Conservation (phyloP, 2,888 invertebrate species). For the Andrena praecox region DNA sequence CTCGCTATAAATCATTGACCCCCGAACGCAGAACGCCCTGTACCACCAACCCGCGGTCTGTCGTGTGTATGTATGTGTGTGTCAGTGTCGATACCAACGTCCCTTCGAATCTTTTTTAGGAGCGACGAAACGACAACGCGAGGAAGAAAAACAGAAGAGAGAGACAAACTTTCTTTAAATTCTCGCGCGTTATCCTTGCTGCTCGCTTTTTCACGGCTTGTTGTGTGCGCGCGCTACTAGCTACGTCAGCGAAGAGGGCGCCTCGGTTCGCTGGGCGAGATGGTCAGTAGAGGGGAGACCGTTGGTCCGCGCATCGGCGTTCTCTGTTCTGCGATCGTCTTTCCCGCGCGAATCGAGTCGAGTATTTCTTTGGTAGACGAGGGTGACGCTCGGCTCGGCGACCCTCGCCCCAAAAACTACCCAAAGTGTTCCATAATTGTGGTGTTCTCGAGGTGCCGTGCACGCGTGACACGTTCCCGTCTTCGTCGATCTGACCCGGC, state of each 20-base stretch:
- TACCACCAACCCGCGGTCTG: slow-evolving; percentile 72
- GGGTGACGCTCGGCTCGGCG: slow-evolving; percentile 70
- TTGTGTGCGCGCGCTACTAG: slow-evolving; percentile 20
- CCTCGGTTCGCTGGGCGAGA: slow-evolving; percentile 45
- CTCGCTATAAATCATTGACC: slow-evolving; percentile 79
- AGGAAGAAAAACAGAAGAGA: slow-evolving; percentile 8
- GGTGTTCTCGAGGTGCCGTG: slow-evolving; percentile 78
- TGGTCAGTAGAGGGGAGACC: neutral
- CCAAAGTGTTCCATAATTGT: slow-evolving; percentile 83
- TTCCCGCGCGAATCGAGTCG: slow-evolving; percentile 34
- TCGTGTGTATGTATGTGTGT: slow-evolving; percentile 66
- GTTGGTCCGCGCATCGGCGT: slow-evolving; percentile 1
- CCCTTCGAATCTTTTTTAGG: slow-evolving; percentile 53
- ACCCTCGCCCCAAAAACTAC: slow-evolving; percentile 80
- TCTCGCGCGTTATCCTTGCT: slow-evolving; percentile 12
- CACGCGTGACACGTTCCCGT: slow-evolving; percentile 74
- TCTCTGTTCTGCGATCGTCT: neutral
- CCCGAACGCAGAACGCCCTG: slow-evolving; percentile 83
- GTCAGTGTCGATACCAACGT: slow-evolving; percentile 65
- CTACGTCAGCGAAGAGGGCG: slow-evolving; percentile 36
- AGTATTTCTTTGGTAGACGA: slow-evolving; percentile 35
- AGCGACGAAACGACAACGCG: slow-evolving; percentile 25
- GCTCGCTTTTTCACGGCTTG: slow-evolving; percentile 46
- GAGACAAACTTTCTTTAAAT: slow-evolving; percentile 52
- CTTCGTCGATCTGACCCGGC: slow-evolving; percentile 58